A percentile compares a stretch with the other conserved stretches of the same genome.
phyloP scores from a whole-genome alignment of 2,888 invertebrate species.

The Melikaiella ostensackeni region DNA sequence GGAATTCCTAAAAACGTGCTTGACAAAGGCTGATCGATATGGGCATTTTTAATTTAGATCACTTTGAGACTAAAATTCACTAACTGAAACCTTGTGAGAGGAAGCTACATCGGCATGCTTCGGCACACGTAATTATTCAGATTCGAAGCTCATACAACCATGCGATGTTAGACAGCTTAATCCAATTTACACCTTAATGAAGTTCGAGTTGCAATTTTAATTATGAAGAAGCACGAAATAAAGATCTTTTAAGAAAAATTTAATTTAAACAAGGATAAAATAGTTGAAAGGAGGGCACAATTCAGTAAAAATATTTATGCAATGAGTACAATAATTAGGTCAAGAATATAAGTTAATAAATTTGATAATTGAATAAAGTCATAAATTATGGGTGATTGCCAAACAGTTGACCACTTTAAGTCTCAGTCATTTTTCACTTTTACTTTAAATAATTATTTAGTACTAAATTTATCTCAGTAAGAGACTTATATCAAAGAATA shows the following conservation, averaged over 20 bases:
- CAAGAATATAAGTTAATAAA: too few relatives aligned
- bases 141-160: slow-evolving; percentile 9
- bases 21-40: not conserved
- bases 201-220: not conserved
- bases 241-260: not conserved
- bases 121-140: slow-evolving; percentile 16
- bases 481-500: too few relatives aligned
- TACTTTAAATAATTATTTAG: too few relatives aligned
- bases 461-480: too few relatives aligned
- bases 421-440: too few relatives aligned
- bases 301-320: too few relatives aligned
- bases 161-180: slow-evolving; percentile 15
- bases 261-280: not conserved
- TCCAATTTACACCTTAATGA: slow-evolving; percentile 19
- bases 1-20: not conserved
- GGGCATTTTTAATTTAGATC: not conserved
- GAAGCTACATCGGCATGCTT: slow-evolving; percentile 13
- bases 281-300: not conserved
- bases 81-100: not conserved
- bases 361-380: too few relatives aligned
- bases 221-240: not conserved
- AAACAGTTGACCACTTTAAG: too few relatives aligned
- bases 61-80: not conserved
- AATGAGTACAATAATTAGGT: not conserved
- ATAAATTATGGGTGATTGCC: too few relatives aligned